Evolutionary conservation across 1,140 invertebrate genomes (phyloP), one percentile per base, ranked within the genome.

Genomic region (Brachionus paranguensis): DNA sequence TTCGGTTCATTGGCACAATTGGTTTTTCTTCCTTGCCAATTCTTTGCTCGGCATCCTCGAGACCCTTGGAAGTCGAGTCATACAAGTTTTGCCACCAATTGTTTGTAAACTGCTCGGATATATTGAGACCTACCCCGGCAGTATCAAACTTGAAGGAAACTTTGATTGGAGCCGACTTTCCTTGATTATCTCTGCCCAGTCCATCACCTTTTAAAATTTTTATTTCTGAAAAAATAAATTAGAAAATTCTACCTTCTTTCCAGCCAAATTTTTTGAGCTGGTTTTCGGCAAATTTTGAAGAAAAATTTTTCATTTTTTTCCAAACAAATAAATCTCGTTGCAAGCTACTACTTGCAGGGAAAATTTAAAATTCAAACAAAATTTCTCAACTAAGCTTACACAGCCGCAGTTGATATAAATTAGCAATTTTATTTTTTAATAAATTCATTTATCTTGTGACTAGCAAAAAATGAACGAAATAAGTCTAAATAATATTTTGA

Each of bases 61-160:
- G 64, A 20, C 41, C 29, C 37, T 83, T 83, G 5, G 79, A 60
- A 53, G 79, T 47, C 14, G 29, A 12, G 17, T 83, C 65, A 37
- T 27, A 83, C 45, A 68, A 50, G 68, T 83, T 65, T 12, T 83
- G 60, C 79, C 79, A 83, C 79, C 79, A 83, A 3, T 83, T 83
- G 17, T n/a, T 83, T 24, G 79, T 68, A 53, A 68, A 83, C 20
- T 83, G 55, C 33, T 83, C 79, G 8, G 41, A 24, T 53, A 68
- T 41, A 68, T 83, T 72, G 53, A 65, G 70, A 53, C 79, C 79
- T 20, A 83, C 79, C 12, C 79, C 79, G 14, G 33, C 14, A 12
- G 17, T 43, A 17, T 83, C 33, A 17, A 83, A 68, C 24, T 83
- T 83, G 2, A 68, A 45, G 2, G 37, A 41, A 2, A 55, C 55